Evolutionary conservation across 2,797 vertebrate genomes (phyloP).

Genomic region (Acanthornis magna): DNA sequence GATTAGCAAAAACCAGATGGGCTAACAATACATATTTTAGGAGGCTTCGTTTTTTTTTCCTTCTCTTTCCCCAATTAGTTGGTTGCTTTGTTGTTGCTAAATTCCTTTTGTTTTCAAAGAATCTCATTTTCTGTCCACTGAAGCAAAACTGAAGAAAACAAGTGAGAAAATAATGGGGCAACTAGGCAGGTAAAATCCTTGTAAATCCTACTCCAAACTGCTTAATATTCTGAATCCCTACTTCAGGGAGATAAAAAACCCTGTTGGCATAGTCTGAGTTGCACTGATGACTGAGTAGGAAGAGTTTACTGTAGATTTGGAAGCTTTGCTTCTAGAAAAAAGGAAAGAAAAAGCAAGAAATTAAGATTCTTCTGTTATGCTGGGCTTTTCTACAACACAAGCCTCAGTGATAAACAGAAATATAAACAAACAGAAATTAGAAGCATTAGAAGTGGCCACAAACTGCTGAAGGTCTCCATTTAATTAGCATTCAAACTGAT

Average conservation of each 20-base stretch:
- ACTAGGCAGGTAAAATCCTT: conserved; percentile 50
- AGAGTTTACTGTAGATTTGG: conserved; percentile 4
- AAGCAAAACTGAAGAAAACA: conserved; percentile 29
- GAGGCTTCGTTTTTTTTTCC: not conserved
- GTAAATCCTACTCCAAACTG: conserved; percentile 15
- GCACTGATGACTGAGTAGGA: conserved; percentile 1
- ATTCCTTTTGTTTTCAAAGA: conserved; percentile 7
- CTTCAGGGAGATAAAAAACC: conserved; percentile 46
- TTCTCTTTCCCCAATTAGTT: not conserved
- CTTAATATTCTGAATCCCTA: conserved; percentile 46
- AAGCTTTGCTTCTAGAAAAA: conserved; percentile 4
- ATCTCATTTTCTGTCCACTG: conserved; percentile 9
- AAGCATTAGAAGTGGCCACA: conserved; percentile 40
- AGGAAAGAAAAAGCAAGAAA: not conserved
- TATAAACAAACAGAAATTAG: conserved; percentile 52
- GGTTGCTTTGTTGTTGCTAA: not conserved
- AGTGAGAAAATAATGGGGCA: conserved; percentile 25
- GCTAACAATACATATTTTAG: not conserved
- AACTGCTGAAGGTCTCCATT: conserved; percentile 45
- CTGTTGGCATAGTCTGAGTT: not conserved
- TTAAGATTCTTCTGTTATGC: conserved; percentile 26
- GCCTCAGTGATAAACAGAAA: conserved; percentile 25
- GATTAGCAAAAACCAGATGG: not conserved
- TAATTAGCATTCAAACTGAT: conserved; percentile 59
- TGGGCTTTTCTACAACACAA: conserved; percentile 4